Evolutionary conservation across 2,113 vertebrate species (phyloP).

Genomic region (Zeus faber): DNA sequence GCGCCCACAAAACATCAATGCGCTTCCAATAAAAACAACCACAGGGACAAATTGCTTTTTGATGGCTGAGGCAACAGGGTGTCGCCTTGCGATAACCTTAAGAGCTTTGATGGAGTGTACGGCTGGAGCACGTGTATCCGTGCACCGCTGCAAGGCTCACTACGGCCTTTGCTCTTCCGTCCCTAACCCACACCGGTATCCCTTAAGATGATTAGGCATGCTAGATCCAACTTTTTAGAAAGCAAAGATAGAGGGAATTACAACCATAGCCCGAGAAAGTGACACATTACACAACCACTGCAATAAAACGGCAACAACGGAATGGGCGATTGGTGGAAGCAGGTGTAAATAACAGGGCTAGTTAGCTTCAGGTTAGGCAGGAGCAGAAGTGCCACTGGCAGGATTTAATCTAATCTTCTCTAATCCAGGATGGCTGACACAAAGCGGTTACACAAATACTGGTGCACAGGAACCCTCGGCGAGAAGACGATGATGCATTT

Average conservation of each 20-base stretch:
- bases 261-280: background rate
- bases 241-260: background rate
- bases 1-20: background rate
- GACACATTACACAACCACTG: no score
- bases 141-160: background rate
- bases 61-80: constrained; percentile 19
- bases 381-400: constrained; percentile 40
- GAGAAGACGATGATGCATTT: no score
- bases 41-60: constrained; percentile 7
- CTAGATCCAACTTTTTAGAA: background rate
- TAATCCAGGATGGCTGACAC: constrained; percentile 64
- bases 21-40: background rate
- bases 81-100: constrained; percentile 13
- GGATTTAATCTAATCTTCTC: constrained; percentile 70
- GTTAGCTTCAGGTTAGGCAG: constrained; percentile 24
- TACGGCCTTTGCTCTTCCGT: background rate
- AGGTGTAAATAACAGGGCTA: constrained; percentile 6
- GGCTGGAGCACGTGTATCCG: background rate
- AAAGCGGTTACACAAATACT: constrained; percentile 38
- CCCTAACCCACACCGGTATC: background rate
- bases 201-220: background rate
- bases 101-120: background rate
- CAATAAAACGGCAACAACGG: no score
- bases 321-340: background rate
- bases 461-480: constrained; percentile 3